Evolutionary conservation across 2,113 vertebrate genomes (phyloP).

Genomic region (Elaphurus davidianus): DNA sequence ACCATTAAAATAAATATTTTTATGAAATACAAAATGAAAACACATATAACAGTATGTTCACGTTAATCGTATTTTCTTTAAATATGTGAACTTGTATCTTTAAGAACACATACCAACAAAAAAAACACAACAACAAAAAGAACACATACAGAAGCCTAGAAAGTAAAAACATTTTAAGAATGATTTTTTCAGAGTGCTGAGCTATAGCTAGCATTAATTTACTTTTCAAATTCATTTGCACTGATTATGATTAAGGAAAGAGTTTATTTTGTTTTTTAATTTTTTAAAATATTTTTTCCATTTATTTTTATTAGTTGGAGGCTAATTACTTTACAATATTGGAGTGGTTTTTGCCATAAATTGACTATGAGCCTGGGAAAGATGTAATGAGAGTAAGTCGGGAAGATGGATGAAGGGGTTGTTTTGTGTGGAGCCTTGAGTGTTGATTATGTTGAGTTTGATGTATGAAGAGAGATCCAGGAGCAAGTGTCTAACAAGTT

Average conservation of each 20-base stretch:
- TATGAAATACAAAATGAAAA: background rate
- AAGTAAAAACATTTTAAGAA: background rate
- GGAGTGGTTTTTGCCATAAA: too few species aligned
- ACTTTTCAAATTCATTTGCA: background rate
- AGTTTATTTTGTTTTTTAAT: too few species aligned
- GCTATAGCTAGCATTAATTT: background rate
- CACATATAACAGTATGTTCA: background rate
- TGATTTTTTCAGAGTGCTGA: background rate
- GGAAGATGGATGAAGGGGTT: fast-evolving
- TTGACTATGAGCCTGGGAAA: background rate
- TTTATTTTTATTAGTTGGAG: too few species aligned
- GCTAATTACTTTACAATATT: too few species aligned
- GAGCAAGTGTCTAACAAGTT: too few species aligned
- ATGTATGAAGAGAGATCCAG: too few species aligned
- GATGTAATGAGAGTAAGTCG: fast-evolving
- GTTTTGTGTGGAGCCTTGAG: too few species aligned
- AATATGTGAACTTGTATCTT: background rate
- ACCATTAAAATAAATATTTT: background rate
- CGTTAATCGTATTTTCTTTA: background rate
- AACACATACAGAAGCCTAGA: too few species aligned
- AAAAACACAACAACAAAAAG: too few species aligned
- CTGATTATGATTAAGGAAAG: background rate
- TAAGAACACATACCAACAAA: background rate
- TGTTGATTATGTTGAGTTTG: too few species aligned
- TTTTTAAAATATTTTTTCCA: too few species aligned